Evolutionary conservation across 1,140 invertebrate genomes (phyloP).

Genomic region (Drosophila kikkawai): DNA sequence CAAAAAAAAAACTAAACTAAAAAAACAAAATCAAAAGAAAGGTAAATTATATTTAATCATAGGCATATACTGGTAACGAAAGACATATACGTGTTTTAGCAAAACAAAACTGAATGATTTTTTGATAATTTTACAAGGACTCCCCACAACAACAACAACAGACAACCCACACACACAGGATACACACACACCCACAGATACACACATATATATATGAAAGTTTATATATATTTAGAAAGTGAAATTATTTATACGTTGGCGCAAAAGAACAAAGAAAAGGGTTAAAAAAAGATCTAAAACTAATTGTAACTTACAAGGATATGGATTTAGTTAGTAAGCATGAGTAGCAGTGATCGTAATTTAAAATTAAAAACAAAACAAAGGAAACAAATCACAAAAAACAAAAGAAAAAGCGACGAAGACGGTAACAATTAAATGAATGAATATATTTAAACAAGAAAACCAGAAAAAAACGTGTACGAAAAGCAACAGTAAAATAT

Average conservation of each 20-base stretch:
- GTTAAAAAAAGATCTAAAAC: constrained; percentile 46
- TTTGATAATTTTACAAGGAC: constrained; percentile 82
- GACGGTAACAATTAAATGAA: constrained; percentile 41
- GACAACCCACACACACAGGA: constrained; percentile 30
- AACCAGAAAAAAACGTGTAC: constrained; percentile 65
- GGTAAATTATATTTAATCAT: constrained; percentile 59
- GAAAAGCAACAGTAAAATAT: constrained; percentile 81
- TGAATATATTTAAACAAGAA: constrained; percentile 57
- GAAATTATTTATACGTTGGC: constrained; percentile 80
- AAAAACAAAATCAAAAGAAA: constrained; percentile 41
- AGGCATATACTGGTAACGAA: constrained; percentile 53
- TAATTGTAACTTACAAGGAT: constrained; percentile 76
- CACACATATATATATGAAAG: constrained; percentile 65
- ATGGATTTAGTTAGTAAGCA: constrained; percentile 76
- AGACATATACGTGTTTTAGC: constrained; percentile 67
- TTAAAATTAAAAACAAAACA: constrained; percentile 71
- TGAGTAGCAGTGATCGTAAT: constrained; percentile 83
- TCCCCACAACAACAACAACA: constrained; percentile 30
- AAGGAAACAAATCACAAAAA: constrained; percentile 34
- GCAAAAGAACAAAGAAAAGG: constrained; percentile 61
- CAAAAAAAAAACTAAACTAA: constrained; percentile 38
- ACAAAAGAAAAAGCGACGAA: constrained; percentile 33
- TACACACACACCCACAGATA: constrained; percentile 39
- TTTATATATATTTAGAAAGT: constrained; percentile 83
- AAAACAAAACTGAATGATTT: constrained; percentile 77